Conservation (phyloP, 2,888 invertebrate species). For the Poecilus cupreus region DNA sequence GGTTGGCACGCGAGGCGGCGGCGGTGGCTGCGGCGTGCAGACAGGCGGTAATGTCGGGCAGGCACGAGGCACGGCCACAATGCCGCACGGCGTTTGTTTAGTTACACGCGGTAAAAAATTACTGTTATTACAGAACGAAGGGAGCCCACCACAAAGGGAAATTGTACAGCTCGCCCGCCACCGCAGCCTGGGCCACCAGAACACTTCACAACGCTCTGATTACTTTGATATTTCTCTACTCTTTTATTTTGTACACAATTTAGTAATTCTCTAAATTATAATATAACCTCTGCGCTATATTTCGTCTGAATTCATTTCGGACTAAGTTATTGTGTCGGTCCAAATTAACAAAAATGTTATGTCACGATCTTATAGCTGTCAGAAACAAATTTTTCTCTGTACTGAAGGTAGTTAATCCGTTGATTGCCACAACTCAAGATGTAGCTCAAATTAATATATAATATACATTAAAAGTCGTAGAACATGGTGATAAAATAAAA, state of each 20-base stretch:
- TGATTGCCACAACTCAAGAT: too few species aligned
- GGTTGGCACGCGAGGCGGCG: slow-evolving; percentile 48
- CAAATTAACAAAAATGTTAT: too few species aligned
- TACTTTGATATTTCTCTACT: slow-evolving; percentile 21
- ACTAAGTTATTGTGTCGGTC: too few species aligned
- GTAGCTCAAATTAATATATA: too few species aligned
- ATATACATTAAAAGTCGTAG: too few species aligned
- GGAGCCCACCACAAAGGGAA: slow-evolving; percentile 34
- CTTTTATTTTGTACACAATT: not conserved
- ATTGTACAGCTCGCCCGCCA: not conserved
- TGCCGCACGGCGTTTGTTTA: slow-evolving; percentile 37
- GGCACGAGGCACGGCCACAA: slow-evolving; percentile 40
- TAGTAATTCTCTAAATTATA: not conserved
- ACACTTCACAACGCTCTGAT: not conserved
- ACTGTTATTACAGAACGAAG: slow-evolving; percentile 48
- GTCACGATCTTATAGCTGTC: too few species aligned
- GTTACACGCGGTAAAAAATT: slow-evolving; percentile 51
- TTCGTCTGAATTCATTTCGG: too few species aligned
- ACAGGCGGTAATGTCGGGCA: slow-evolving; percentile 41
- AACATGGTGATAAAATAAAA: too few species aligned
- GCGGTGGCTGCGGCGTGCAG: not conserved
- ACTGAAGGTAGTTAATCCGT: too few species aligned
- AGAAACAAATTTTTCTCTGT: too few species aligned
- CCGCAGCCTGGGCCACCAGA: not conserved
- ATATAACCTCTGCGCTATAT: not conserved